Conservation (phyloP, 2,797 vertebrate genomes). For the Molothrus ater region DNA sequence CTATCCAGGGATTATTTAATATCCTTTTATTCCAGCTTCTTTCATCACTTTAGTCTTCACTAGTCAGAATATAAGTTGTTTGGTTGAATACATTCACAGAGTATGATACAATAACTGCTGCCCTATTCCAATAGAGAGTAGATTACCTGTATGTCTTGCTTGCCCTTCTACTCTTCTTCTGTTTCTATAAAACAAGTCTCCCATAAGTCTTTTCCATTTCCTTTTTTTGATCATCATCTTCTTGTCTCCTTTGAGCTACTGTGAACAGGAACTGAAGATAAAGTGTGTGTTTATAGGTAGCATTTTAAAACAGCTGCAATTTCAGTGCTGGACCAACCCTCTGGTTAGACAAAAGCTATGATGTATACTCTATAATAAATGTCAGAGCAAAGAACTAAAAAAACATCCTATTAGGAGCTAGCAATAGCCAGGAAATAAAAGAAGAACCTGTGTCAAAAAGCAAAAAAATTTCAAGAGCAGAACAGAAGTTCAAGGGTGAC, state of each 20-base stretch:
- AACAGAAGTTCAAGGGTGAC: constrained; percentile 54
- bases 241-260: constrained; percentile 31
- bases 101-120: background rate
- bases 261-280: constrained; percentile 9
- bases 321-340: constrained; percentile 24
- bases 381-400: background rate
- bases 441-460: constrained; percentile 32
- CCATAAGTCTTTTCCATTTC: constrained; percentile 1
- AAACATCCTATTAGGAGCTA: background rate
- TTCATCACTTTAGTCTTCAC: constrained; percentile 24
- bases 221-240: constrained; percentile 41
- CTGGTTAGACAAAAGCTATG: constrained; percentile 54
- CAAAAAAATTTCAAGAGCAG: background rate
- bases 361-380: constrained; percentile 16
- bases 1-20: constrained; percentile 38
- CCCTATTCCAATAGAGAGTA: background rate
- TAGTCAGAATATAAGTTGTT: background rate
- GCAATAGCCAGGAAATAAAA: constrained; percentile 29
- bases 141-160: background rate
- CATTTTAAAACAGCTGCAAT: constrained; percentile 52
- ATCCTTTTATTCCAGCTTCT: constrained; percentile 14
- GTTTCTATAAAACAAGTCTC: background rate
- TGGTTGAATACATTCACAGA: background rate
- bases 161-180: constrained; percentile 11
- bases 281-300: constrained; percentile 35